Evolutionary conservation across 2,797 vertebrate species (phyloP), one percentile per base, ranked within the genome.

Genomic region (Melopsittacus undulatus): DNA sequence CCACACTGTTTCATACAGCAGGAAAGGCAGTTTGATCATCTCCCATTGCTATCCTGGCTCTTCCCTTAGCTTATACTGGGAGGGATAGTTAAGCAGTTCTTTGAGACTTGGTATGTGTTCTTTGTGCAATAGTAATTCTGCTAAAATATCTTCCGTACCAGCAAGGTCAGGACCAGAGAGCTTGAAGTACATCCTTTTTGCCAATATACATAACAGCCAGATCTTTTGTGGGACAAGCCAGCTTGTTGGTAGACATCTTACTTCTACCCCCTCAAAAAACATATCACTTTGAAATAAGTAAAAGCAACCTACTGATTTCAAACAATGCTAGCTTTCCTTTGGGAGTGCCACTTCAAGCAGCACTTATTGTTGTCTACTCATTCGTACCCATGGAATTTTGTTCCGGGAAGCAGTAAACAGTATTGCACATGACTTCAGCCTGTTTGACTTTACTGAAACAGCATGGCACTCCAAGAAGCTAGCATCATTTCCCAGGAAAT

Each of bases 271-370:
- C 32, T 27, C 24, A 38, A 86, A 83, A 94, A 43, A 27, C 10
- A 4, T 16, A 69, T 11, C 23, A 27, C 48, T 92, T 86, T 67
- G 61, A 75, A 91, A 89, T 82, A 76, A 89, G 63, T 67, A 61
- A 81, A 73, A 79, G 7, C 40, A 83, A 38, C 63, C 40, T n/a
- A 68, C 0, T 3, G 54, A 78, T 81, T 95, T 62, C 76, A 74
- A 74, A 69, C 43, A 90, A 77, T 32, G 32, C 26, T 48, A 38
- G 54, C 22, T 80, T 95, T 96, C 74, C 74, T 94, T 92, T n/a
- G 23, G 61, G 49, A 83, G 32, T 48, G 72, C 27, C 49, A 69
- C 49, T 80, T 72, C 1, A 4, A 57, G 27, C 9, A 54, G 46
- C 57, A 40, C 21, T 61, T 88, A 11, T 6, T 59, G 27, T 51